Base-by-base conservation (phyloP, 2,888 invertebrate genomes). In the Proisotoma minuta region DNA sequence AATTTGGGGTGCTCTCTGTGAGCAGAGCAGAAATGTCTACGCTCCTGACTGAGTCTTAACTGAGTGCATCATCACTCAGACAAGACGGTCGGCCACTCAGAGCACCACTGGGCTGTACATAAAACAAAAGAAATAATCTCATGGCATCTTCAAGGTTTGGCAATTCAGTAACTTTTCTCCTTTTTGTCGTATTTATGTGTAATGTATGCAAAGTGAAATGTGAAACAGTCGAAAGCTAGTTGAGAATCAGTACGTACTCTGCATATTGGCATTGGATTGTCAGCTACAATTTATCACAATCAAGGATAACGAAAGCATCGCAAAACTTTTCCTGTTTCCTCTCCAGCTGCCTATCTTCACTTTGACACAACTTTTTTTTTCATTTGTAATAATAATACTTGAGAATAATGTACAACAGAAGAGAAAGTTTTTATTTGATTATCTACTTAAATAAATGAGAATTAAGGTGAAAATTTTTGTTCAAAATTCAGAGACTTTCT, bases 211-310 rank as follows among this genome's bases (percentile, higher is more conserved):
- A 43, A 43, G 43, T 43, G 43, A 43, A 43, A 43, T 43, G 43
- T 43, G 43, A 43, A 43, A 43, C 43, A 43, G 8, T 15, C 15
- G 8, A 15, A 34, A 34, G 34, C 34, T 34, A n/a, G n/a, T n/a
- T 34, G 43, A 43, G 18, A 15, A 43, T 43, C 43, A 43, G 43
- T 20, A 43, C 18, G 18, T 20, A 43, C 20, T 12, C 18, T 18
- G n/a, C n/a, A 18, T 43, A 43, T 43, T 43, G 43, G 43, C 43
- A 43, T 43, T 43, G 43, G 18, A 43, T n/a, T 43, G 43, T 43
- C 43, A 43, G 43, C 43, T 20, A 15, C 43, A 43, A 43, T 43
- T 43, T 43, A 43, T 43, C 43, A 43, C 43, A 43, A 43, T 43
- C 43, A 43, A 43, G 43, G 43, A 43, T 43, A 43, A 43, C 43